Conservation (phyloP, 2,797 vertebrate genomes). For the Cephalopachus bancanus region DNA sequence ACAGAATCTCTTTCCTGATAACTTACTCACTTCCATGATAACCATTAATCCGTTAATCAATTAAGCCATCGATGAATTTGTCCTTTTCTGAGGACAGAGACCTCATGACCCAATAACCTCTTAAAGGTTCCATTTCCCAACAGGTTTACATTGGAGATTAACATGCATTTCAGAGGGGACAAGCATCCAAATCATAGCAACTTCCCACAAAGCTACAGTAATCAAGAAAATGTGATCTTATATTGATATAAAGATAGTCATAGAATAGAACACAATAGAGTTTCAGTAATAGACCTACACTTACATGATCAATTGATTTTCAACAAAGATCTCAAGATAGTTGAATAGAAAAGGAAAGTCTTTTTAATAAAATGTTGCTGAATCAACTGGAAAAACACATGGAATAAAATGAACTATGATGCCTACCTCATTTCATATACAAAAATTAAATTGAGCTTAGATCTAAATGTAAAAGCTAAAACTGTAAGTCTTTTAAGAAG, state of each 20-base stretch:
- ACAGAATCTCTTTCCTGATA: not conserved
- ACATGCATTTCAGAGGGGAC: not conserved
- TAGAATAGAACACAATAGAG: not conserved
- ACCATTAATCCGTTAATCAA: not conserved
- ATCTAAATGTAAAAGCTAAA: constrained; percentile 6
- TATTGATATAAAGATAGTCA: not conserved
- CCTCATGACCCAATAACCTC: not conserved
- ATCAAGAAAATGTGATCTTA: not conserved
- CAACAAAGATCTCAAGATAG: not conserved
- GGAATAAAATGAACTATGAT: not conserved
- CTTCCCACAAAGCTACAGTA: not conserved
- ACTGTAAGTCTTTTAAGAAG: not conserved
- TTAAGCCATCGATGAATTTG: not conserved
- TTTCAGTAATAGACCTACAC: not conserved
- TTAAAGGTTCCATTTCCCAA: not conserved
- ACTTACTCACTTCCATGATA: not conserved
- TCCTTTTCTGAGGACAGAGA: not conserved
- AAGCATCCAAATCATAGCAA: not conserved
- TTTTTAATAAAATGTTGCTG: not conserved
- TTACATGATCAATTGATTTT: not conserved
- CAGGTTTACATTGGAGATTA: not conserved
- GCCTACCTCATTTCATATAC: not conserved
- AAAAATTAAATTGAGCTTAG: constrained; percentile 25
- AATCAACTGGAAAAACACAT: not conserved
- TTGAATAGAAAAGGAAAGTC: not conserved